Base-by-base conservation (phyloP, 2,113 vertebrate species). In the Odobenus rosmarus region DNA sequence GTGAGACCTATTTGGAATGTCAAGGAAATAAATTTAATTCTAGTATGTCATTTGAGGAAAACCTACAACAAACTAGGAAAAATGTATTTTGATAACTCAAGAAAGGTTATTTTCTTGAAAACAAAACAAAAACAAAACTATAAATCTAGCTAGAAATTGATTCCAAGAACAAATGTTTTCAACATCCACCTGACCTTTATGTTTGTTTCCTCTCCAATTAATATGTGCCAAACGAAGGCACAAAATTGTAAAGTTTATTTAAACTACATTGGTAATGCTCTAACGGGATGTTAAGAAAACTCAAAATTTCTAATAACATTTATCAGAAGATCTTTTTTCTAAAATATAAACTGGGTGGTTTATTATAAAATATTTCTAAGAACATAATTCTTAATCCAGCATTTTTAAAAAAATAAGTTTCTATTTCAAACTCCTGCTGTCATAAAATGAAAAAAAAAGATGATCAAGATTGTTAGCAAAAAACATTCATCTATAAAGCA, bases 111-210 rank as follows among this genome's bases (percentile, higher is more conserved):
- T 91, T 96, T 84, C 3, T 12, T 39, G 57, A 83, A 19, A 71
- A 55, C 26, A 90, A 95, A 76, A 51, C 28, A 94, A 81, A 72
- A 69, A 39, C 33, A 93, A 95, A 80, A 89, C 89, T 87, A 88
- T 19, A 59, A 61, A 49, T 87, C 61, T 96, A n/a, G 51, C 11
- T 26, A 72, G 18, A 88, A 59, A 95, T 49, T 85, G 51, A 31
- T 39, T 89, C n/a, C 10, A 91, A 64, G 53, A 72, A 51, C 23
- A 85, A 85, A 80, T 93, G 6, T 69, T 62, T 89, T 76, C 4
- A 92, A 81, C 72, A 83, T 4, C 4, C 33, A 96, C 28, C 26
- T 94, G 42, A 77, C 18, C 9, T 95, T 90, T 83, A 51, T 36
- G 57, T 83, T 57, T 51, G 51, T 59, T 83, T 69, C 24, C 33